Evolutionary conservation across 2,888 invertebrate genomes (phyloP).

Genomic region (Aphrophora alni): DNA sequence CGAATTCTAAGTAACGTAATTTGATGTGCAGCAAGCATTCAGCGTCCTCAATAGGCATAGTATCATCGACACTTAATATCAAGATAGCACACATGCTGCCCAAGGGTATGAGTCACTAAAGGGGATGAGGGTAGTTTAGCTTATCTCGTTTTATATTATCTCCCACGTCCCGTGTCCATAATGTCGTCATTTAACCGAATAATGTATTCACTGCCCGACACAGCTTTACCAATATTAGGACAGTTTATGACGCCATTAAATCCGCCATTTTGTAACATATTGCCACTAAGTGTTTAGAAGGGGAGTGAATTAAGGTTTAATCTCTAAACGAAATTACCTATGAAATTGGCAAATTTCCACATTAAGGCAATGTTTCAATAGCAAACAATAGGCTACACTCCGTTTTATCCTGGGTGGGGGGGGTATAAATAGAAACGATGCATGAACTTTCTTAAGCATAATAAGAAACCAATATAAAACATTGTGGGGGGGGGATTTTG

Average conservation of each 20-base stretch:
- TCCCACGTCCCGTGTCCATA: neutral
- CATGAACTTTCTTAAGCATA: too few species aligned
- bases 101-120: neutral
- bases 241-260: neutral
- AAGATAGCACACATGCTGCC: neutral
- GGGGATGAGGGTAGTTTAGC: neutral
- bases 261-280: neutral
- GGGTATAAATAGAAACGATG: too few species aligned
- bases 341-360: too few species aligned
- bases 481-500: too few species aligned
- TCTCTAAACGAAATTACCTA: neutral
- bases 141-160: neutral
- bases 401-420: too few species aligned
- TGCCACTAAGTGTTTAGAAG: neutral
- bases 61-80: too few species aligned
- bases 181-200: neutral
- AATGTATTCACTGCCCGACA: neutral
- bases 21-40: too few species aligned
- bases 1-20: too few species aligned
- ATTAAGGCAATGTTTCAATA: too few species aligned
- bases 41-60: too few species aligned
- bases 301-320: neutral
- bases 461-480: too few species aligned
- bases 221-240: neutral
- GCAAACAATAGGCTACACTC: too few species aligned